phyloP scores from a whole-genome alignment of 2,888 invertebrate species.

The Orthonevra nobilis region DNA sequence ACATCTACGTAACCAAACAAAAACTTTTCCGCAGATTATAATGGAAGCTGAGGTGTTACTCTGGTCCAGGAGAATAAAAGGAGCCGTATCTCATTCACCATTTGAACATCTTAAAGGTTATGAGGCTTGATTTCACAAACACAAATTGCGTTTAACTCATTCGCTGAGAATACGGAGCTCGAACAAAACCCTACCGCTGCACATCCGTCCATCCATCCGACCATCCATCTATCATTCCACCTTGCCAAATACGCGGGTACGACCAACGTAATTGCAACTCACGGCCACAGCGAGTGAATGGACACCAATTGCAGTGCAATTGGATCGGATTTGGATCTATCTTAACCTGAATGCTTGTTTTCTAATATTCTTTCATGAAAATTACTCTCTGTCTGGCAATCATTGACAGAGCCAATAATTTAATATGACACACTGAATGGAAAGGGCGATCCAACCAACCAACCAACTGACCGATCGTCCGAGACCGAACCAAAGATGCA shows the following conservation, averaged over 20 bases:
- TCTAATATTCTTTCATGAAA: conserved; percentile 44
- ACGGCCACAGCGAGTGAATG: conserved; percentile 7
- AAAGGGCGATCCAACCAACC: conserved; percentile 24
- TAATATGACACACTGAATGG: conserved; percentile 68
- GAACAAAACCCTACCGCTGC: not conserved
- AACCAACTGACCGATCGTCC: conserved; percentile 15
- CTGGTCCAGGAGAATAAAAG: too few species aligned
- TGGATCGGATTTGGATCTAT: conserved; percentile 42
- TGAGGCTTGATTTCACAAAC: conserved; percentile 55
- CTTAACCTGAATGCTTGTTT: conserved; percentile 23
- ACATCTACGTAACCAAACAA: conserved; percentile 22
- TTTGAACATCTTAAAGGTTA: conserved; percentile 55
- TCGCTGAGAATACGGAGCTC: conserved; percentile 33
- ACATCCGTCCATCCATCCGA: conserved; percentile 3
- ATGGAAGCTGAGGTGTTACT: conserved; percentile 30
- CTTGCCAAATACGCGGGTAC: conserved; percentile 38
- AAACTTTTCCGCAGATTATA: conserved; percentile 29
- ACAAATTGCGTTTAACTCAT: conserved; percentile 58
- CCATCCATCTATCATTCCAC: conserved; percentile 47
- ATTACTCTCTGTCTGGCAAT: conserved; percentile 66
- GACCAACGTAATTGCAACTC: conserved; percentile 9
- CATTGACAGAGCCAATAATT: conserved; percentile 67
- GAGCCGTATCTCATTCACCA: conserved; percentile 46
- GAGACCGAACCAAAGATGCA: too few species aligned
- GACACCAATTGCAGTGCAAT: conserved; percentile 53